phyloP scores from a whole-genome alignment of 2,888 invertebrate genomes.

The Phoenoteleia sp. region DNA sequence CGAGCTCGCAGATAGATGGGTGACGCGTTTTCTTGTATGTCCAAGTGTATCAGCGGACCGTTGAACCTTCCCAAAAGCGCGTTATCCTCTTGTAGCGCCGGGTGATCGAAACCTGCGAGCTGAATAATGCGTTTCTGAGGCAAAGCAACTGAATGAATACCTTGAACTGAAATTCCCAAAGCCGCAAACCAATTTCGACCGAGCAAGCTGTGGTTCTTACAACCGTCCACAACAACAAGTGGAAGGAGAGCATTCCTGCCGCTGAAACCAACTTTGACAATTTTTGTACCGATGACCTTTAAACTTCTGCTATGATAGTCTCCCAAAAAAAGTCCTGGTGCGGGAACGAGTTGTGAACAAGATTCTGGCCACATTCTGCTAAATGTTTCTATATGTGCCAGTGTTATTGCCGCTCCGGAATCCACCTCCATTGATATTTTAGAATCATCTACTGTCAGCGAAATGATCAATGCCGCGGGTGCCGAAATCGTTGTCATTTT shows the following conservation, averaged over 20 bases:
- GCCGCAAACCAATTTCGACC: conserved; percentile 41
- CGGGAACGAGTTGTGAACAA: not conserved
- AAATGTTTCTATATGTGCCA: not conserved
- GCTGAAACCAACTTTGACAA: conserved; percentile 3
- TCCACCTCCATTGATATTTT: not conserved
- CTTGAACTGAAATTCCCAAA: conserved; percentile 19
- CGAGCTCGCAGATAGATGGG: conserved; percentile 19
- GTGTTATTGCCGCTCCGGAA: not conserved
- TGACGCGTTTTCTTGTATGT: not conserved
- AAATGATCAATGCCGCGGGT: not conserved
- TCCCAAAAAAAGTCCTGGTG: not conserved
- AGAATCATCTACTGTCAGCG: not conserved
- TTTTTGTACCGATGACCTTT: conserved; percentile 1
- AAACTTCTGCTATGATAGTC: conserved; percentile 4
- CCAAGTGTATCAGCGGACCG: not conserved
- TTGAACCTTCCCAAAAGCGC: not conserved
- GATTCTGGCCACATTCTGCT: not conserved
- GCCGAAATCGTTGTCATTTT: not conserved
- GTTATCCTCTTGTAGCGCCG: not conserved
- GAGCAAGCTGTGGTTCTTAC: conserved; percentile 8
- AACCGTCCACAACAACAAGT: not conserved
- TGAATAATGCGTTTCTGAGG: not conserved
- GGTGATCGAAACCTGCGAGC: not conserved
- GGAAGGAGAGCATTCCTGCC: not conserved
- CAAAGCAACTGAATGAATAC: not conserved